Conservation (phyloP, 2,888 invertebrate genomes). For the Psylliodes chrysocephalus region DNA sequence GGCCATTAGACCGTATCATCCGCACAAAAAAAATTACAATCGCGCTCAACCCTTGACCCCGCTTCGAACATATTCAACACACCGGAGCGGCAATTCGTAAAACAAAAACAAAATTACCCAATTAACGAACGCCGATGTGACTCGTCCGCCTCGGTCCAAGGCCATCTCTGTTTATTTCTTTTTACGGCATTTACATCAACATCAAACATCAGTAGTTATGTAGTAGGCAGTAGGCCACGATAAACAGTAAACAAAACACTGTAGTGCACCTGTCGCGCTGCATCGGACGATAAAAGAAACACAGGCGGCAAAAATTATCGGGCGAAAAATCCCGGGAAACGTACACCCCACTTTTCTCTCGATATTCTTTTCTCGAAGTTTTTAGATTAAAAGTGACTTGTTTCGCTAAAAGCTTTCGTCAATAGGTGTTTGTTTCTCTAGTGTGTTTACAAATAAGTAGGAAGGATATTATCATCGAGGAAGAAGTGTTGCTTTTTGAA, state of each 20-base stretch:
- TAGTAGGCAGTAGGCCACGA: constrained; percentile 39
- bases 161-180: constrained; percentile 35
- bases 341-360: no score
- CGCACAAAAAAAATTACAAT: no score
- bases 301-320: constrained; percentile 24
- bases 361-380: no score
- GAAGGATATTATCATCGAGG: no score
- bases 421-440: no score
- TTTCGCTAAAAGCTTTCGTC: neutral
- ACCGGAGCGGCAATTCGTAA: no score
- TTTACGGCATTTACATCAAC: constrained; percentile 32
- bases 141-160: constrained; percentile 37
- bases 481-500: no score
- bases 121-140: constrained; percentile 28
- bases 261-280: constrained; percentile 10
- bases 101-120: constrained; percentile 17
- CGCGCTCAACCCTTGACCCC: neutral
- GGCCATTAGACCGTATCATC: no score
- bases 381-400: neutral
- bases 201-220: no score
- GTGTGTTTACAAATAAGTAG: no score
- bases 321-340: no score
- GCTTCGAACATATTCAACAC: neutral
- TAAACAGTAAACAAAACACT: constrained; percentile 28
- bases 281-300: constrained; percentile 1